These are phyloP conservation scores for Pristionchus maxplancki DNA, from an alignment of 2,888 invertebrate species.

Conservation along the genomic window DNA sequence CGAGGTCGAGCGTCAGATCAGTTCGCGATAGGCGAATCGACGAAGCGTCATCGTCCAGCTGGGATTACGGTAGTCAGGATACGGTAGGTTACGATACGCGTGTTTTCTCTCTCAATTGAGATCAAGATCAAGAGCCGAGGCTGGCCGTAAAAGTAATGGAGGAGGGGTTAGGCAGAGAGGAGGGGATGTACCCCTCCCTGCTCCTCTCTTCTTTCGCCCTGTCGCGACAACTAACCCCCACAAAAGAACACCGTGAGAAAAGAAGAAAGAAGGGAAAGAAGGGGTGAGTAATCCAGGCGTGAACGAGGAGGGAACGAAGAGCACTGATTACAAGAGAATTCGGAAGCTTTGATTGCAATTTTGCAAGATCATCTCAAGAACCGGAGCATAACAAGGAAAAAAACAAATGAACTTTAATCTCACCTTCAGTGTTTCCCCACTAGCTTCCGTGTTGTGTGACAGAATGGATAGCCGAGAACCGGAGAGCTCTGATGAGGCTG, in stretches of 20 bases:
- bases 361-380: no score
- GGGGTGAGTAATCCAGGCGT: conserved; percentile 20
- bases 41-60: not conserved
- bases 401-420: no score
- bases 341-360: no score
- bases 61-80: not conserved
- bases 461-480: not conserved
- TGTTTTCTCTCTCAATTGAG: not conserved
- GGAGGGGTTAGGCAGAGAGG: conserved; percentile 16
- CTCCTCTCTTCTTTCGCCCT: not conserved
- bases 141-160: conserved; percentile 36
- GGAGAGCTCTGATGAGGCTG: not conserved
- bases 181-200: conserved; percentile 20
- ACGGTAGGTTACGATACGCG: not conserved
- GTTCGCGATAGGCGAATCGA: conserved; percentile 1
- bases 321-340: not conserved
- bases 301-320: not conserved
- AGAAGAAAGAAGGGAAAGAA: not conserved
- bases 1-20: conserved; percentile 15
- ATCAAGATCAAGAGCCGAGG: not conserved
- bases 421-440: conserved; percentile 33
- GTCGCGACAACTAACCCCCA: not conserved
- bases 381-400: no score
- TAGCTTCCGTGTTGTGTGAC: conserved; percentile 31
- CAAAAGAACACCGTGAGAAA: conserved; percentile 5